Percentiles rank a stretch among this genome's conserved stretches.
phyloP scores from a whole-genome alignment of 2,113 vertebrate genomes.

The Chaetops frenatus region DNA sequence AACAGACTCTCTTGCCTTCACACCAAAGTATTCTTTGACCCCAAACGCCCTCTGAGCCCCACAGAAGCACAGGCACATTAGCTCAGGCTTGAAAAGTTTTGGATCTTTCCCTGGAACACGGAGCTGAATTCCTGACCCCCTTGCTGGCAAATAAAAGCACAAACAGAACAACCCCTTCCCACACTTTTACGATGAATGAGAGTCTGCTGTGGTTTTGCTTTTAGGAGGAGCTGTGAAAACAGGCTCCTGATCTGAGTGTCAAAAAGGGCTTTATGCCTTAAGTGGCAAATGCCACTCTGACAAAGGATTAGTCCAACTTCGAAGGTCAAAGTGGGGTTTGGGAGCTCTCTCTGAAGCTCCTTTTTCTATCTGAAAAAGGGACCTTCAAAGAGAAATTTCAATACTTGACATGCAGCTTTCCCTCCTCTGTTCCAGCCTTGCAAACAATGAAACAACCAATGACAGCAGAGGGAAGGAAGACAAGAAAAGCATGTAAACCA shows the following conservation, averaged over 20 bases:
- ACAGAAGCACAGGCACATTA: not conserved
- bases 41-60: not conserved
- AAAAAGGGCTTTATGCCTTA: not conserved
- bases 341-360: conserved; percentile 1
- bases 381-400: conserved; percentile 43
- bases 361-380: conserved; percentile 37
- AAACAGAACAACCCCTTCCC: conserved; percentile 9
- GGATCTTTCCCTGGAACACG: not conserved
- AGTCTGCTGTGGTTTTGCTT: not conserved
- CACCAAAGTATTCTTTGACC: not conserved
- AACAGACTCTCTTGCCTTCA: not conserved
- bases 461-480: not conserved
- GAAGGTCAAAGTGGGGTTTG: not conserved
- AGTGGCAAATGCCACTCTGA: conserved; percentile 24
- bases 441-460: not conserved
- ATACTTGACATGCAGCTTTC: not conserved
- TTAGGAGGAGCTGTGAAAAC: not conserved
- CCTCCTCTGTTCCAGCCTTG: not conserved
- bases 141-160: not conserved
- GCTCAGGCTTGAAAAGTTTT: not conserved
- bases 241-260: not conserved
- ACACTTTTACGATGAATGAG: not conserved
- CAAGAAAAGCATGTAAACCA: conserved; percentile 22
- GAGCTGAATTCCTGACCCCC: not conserved
- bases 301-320: conserved; percentile 41